Conservation (phyloP, 1,140 invertebrate genomes). For the Melipona quadrifasciata region DNA sequence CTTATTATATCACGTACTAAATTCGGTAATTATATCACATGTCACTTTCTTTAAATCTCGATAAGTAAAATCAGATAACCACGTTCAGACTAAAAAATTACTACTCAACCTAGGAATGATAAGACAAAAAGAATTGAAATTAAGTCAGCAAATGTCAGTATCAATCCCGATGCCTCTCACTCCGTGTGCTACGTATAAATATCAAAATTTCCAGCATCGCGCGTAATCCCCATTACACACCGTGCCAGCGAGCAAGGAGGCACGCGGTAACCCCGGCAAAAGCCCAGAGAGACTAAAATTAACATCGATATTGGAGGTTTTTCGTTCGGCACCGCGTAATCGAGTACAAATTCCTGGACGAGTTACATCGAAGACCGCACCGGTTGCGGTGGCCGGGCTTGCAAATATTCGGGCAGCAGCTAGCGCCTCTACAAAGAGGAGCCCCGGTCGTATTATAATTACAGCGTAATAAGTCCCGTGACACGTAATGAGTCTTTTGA, state of each 20-base stretch:
- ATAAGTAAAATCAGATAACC: neutral
- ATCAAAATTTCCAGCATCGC: neutral
- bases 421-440: constrained; percentile 1
- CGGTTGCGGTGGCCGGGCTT: too few species aligned
- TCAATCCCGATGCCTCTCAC: too few species aligned
- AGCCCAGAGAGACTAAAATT: neutral
- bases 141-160: too few species aligned
- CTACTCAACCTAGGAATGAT: neutral
- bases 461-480: constrained; percentile 38
- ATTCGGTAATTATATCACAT: too few species aligned
- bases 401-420: neutral
- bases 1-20: too few species aligned
- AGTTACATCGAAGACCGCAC: neutral
- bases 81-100: neutral
- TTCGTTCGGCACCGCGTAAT: neutral
- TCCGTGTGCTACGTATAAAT: neutral
- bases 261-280: too few species aligned
- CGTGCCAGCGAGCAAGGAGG: neutral
- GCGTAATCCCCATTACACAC: too few species aligned
- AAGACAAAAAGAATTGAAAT: neutral
- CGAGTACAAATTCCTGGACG: neutral
- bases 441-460: constrained; percentile 27
- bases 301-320: neutral
- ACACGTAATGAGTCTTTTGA: constrained; percentile 52
- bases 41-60: too few species aligned